Percentiles rank a stretch among this genome's conserved stretches.
phyloP scores from a whole-genome alignment of 2,113 vertebrate species.

The Scalopus aquaticus region DNA sequence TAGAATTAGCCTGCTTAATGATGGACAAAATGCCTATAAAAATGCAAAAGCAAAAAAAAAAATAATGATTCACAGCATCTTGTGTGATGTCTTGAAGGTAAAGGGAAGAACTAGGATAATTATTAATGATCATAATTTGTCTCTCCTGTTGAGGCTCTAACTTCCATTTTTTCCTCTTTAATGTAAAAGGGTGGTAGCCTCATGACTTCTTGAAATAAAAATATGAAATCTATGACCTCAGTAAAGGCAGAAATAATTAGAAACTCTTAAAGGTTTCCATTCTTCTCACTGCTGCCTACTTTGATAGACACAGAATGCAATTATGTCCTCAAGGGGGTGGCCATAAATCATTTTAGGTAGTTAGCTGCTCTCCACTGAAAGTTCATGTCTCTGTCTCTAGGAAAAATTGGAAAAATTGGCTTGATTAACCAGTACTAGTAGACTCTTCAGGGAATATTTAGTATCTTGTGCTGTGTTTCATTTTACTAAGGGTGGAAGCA shows the following conservation, averaged over 20 bases:
- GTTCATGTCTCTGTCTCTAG: constrained; percentile 39
- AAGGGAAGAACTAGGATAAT: not conserved
- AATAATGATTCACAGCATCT: not conserved
- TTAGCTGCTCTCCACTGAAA: constrained; percentile 55
- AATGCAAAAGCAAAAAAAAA: not conserved
- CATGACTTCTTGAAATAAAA: not conserved
- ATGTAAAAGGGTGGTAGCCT: not conserved
- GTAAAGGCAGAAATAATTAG: not conserved
- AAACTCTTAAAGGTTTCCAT: not conserved
- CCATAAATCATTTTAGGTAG: constrained; percentile 59
- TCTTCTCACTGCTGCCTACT: constrained; percentile 32
- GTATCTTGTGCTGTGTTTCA: constrained; percentile 28
- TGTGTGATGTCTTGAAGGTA: not conserved
- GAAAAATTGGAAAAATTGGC: constrained; percentile 63
- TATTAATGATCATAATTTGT: not conserved
- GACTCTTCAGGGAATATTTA: constrained; percentile 44
- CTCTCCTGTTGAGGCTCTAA: not conserved
- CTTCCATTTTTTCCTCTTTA: not conserved
- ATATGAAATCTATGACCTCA: not conserved
- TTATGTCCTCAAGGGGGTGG: not conserved
- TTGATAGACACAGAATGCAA: constrained; percentile 33
- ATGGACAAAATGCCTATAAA: not conserved
- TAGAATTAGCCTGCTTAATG: not conserved
- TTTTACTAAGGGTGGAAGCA: constrained; percentile 51
- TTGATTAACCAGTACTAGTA: not conserved